Evolutionary conservation across 2,888 invertebrate species (phyloP).

Genomic region (Idaea aversata): DNA sequence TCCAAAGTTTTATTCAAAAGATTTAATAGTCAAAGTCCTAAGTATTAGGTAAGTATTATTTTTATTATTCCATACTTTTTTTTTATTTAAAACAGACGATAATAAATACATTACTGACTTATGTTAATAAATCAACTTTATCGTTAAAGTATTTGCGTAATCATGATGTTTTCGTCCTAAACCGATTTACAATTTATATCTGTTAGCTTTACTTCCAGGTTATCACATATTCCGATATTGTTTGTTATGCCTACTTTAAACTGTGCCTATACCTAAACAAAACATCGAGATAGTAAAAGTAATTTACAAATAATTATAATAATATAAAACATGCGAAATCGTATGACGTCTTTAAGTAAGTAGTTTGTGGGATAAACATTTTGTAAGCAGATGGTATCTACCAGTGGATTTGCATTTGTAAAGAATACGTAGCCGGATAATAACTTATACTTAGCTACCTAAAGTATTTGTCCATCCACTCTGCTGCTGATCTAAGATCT

Average conservation of each 20-base stretch:
- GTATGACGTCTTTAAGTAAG: not conserved
- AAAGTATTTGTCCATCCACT: no score
- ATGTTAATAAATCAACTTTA: not conserved
- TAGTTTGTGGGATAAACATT: not conserved
- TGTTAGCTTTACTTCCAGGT: constrained; percentile 45
- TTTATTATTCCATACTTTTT: no score
- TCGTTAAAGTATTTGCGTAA: constrained; percentile 18
- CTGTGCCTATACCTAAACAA: not conserved
- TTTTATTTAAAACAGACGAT: no score
- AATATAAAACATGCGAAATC: not conserved
- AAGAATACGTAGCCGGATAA: no score
- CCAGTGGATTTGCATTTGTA: no score
- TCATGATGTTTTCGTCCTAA: constrained; percentile 34
- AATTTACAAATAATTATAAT: not conserved
- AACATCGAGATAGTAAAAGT: constrained; percentile 2
- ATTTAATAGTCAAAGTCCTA: no score
- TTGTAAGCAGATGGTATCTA: not conserved
- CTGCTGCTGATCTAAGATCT: no score
- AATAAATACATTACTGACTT: not conserved
- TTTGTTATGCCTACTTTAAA: constrained; percentile 24
- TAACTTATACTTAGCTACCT: no score
- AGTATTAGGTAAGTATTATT: no score
- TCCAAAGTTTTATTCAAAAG: no score
- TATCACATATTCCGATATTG: constrained; percentile 39
- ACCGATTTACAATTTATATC: constrained; percentile 35